These are phyloP conservation scores for Zaprionus lineosus DNA, from an alignment of 2,888 invertebrate species.

Conservation along the genomic window DNA sequence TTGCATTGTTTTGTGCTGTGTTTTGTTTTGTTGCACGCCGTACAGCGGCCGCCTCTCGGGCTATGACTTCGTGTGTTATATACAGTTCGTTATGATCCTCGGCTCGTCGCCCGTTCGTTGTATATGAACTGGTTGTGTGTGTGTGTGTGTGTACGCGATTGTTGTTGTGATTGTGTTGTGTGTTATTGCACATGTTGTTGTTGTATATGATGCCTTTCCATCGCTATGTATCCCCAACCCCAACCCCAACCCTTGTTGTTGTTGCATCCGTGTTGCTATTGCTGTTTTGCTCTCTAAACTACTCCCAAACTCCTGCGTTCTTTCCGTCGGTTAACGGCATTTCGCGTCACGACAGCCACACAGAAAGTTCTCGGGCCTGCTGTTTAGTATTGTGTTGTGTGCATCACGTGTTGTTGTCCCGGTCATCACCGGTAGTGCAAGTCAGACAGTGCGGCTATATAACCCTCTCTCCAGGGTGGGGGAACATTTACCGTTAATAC, in stretches of 20 bases:
- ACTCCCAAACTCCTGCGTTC: slow-evolving; percentile 47
- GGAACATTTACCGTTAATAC: too few relatives aligned
- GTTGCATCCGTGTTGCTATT: slow-evolving; percentile 53
- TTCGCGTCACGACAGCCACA: slow-evolving; percentile 69
- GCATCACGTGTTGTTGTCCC: slow-evolving; percentile 37
- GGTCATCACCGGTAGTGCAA: too few relatives aligned
- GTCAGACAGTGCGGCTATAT: too few relatives aligned
- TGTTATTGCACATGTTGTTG: slow-evolving; percentile 58
- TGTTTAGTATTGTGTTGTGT: slow-evolving; percentile 40
- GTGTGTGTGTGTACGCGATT: slow-evolving; percentile 38
- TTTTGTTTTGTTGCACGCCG: slow-evolving; percentile 72
- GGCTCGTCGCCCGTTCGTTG: slow-evolving; percentile 70
- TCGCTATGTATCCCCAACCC: slow-evolving; percentile 32
- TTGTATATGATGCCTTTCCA: slow-evolving; percentile 29
- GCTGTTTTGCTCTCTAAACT: slow-evolving; percentile 69
- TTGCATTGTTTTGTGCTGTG: slow-evolving; percentile 80
- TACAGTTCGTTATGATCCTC: slow-evolving; percentile 69
- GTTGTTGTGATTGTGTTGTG: slow-evolving; percentile 60
- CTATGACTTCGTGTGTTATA: slow-evolving; percentile 72
- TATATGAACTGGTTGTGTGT: slow-evolving; percentile 50
- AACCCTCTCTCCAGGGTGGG: too few relatives aligned
- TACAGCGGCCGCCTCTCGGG: slow-evolving; percentile 55
- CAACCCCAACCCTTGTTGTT: slow-evolving; percentile 14
- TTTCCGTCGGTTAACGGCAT: slow-evolving; percentile 70
- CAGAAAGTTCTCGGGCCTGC: slow-evolving; percentile 62